These are phyloP conservation scores for Oedothorax gibbosus DNA, from an alignment of 1,140 invertebrate genomes.

Conservation along the genomic window DNA sequence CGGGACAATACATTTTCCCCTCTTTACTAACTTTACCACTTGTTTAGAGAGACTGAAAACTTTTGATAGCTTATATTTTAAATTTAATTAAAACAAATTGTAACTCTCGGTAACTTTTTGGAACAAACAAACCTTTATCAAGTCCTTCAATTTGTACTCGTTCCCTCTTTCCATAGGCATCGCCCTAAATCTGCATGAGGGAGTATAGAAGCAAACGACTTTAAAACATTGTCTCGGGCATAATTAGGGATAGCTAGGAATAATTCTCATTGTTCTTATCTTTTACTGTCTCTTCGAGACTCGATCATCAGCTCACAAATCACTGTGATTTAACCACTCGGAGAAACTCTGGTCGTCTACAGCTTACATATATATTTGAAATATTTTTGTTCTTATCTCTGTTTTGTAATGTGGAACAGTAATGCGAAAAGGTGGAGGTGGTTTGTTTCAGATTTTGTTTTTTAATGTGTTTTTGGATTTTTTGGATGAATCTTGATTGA, in stretches of 20 bases:
- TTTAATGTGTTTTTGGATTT: background rate
- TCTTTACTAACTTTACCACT: no score
- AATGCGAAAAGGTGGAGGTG: constrained; percentile 15
- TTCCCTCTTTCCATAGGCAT: constrained; percentile 7
- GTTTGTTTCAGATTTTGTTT: background rate
- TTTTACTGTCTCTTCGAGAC: constrained; percentile 16
- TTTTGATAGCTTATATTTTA: no score
- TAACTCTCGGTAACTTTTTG: no score
- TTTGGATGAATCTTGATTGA: background rate
- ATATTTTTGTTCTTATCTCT: background rate
- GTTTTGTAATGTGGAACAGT: background rate
- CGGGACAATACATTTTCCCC: no score
- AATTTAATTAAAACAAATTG: no score
- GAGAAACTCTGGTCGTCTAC: constrained; percentile 33
- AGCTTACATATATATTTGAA: background rate
- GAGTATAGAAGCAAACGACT: constrained; percentile 58
- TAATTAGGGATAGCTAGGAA: constrained; percentile 54
- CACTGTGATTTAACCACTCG: constrained; percentile 59
- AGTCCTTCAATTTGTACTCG: background rate
- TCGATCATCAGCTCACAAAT: constrained; percentile 53
- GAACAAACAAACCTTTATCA: no score
- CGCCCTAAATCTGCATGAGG: constrained; percentile 59
- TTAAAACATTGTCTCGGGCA: constrained; percentile 59
- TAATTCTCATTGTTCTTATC: constrained; percentile 58
- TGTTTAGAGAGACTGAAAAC: no score